Evolutionary conservation across 2,113 vertebrate genomes (phyloP).

Genomic region (Syngnathus floridae): DNA sequence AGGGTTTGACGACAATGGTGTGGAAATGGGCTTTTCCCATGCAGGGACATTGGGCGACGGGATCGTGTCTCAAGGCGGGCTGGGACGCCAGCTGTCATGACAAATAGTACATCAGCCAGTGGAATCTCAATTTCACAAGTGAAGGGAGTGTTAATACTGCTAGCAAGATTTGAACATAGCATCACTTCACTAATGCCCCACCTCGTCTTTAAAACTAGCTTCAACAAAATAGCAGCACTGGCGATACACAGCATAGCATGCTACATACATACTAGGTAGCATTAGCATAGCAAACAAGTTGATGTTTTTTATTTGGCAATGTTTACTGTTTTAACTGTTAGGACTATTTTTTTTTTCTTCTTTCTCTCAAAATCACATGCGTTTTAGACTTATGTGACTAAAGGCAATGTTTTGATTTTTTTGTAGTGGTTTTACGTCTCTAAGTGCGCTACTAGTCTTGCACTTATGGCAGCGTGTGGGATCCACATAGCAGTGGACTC

Average conservation of each 20-base stretch:
- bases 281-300: neutral
- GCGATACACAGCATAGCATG: neutral
- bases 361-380: neutral
- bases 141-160: neutral
- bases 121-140: neutral
- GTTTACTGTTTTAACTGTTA: neutral
- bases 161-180: neutral
- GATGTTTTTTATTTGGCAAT: neutral
- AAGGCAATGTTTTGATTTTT: neutral
- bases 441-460: neutral
- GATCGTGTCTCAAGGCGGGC: constrained; percentile 39
- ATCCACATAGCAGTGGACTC: neutral
- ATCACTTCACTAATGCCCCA: neutral
- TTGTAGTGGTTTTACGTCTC: too few species aligned
- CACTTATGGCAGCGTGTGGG: neutral
- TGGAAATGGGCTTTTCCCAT: constrained; percentile 25
- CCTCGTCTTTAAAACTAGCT: neutral
- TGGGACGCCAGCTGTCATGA: constrained; percentile 49
- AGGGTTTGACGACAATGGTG: constrained; percentile 19
- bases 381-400: too few species aligned
- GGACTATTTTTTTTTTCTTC: neutral
- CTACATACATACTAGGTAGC: neutral
- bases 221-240: neutral
- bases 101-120: constrained; percentile 35
- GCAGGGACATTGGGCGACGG: neutral